Evolutionary conservation across 2,797 vertebrate species (phyloP), one percentile per base, ranked within the genome.

Genomic region (Oophaga sylvatica): DNA sequence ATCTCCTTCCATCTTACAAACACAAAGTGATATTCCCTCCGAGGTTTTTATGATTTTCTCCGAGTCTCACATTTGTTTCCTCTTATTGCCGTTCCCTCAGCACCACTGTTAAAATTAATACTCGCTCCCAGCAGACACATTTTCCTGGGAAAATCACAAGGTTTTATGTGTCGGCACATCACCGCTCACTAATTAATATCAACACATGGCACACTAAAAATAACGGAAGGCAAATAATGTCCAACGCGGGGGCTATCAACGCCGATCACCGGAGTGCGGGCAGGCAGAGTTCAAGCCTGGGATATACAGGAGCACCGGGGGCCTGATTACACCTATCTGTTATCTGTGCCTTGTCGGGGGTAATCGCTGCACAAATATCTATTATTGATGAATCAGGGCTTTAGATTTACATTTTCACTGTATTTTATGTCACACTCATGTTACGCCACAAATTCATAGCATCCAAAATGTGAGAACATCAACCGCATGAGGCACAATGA

Each of bases 51-150:
- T 60, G 29, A 53, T 67, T 48, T 71, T 45, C 3, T 73, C 41
- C n/a, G 13, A 80, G 65, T 26, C 60, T 85, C 85, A 81, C 53
- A 68, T 87, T 87, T 87, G 81, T 81, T 68, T 87, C 7, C 12
- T 80, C 65, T 80, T 80, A 48, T 71, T 79, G 20, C 78, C 67
- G 48, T 80, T 80, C 77, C 85, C 77, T 81, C 29, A 63, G 78
- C 65, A 31, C 67, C 41, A 70, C 31, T 70, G 78, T 62, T 87
- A 80, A 80, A 87, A 87, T 87, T 80, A 87, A 80, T 81, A 80
- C 67, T 60, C 26, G n/a, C 63, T 81, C 78, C 79, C 53, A 73
- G 78, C 67, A 65, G 85, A 80, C n/a, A 81, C 56, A 71, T 71
- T 73, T 87, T 80, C 31, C 57, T 20, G 22, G 53, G 67, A 80